Evolutionary conservation across 2,888 invertebrate species (phyloP), one percentile per base, ranked within the genome.

Genomic region (Eudemis profundana): DNA sequence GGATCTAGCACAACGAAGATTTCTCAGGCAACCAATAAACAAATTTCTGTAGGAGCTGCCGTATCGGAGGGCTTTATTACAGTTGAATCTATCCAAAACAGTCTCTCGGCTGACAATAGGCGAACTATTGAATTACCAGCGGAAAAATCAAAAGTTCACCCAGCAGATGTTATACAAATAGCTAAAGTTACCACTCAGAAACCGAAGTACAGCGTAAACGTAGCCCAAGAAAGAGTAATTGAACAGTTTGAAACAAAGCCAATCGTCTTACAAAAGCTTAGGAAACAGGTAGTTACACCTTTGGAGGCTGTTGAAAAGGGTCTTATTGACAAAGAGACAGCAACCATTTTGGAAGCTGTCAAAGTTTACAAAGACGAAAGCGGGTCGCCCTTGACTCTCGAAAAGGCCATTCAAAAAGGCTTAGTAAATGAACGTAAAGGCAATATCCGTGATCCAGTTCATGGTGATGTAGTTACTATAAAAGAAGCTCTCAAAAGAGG

Each of bases 401-500:
- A 94, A 61, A 96, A 97, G 81, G 97, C 97, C 2, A 90, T 98
- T 17, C 93, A 94, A 68, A 84, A 87, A 4, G 95, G 95, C 2
- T 91, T 95, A 69, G 89, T 98, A 53, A 94, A 96, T 81, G 95
- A 96, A 50, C 93, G 94, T 54, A 93, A 93, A 50, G 98, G 98
- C 21, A 94, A 94, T 72, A 96, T 98, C 67, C 89, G 95, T 4
- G 98, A 99, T 90, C 96, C 96, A 1, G 95, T 96, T 78, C 94
- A 96, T 67, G 96, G 97, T 53, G 95, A 97, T 72, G 85, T 95
- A 8, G 80, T 98, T 10, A 96, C 95, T 8, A 95, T 99, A 63
- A 94, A 95, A 66, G 95, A 98, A 87, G 99, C 98, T 0, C 93
- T 98, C 29, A 93, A 95, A 56, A 93, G 96, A 69, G 97, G 98